Conservation (phyloP, 2,888 invertebrate species). For the Halocaridina rubra region DNA sequence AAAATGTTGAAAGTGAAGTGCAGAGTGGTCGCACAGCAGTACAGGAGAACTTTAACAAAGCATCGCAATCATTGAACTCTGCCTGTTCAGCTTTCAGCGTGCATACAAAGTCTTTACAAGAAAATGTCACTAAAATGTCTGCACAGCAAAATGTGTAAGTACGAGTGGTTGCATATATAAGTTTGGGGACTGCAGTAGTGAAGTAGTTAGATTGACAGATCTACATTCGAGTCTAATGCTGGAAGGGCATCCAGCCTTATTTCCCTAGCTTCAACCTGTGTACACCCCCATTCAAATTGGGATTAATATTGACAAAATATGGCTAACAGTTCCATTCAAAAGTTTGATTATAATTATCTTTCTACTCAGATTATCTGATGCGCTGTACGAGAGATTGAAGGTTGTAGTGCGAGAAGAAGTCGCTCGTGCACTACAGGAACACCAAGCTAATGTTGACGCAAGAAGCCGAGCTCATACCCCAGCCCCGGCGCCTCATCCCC, state of each 20-base stretch:
- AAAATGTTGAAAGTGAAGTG: slow-evolving; percentile 53
- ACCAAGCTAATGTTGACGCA: slow-evolving; percentile 74
- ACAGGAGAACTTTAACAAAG: slow-evolving; percentile 37
- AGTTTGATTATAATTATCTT: background rate
- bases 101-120: slow-evolving; percentile 34
- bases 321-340: background rate
- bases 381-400: slow-evolving; percentile 67
- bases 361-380: slow-evolving; percentile 26
- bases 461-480: slow-evolving; percentile 82
- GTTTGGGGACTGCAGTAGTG: no score
- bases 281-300: no score
- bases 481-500: slow-evolving; percentile 71
- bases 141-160: slow-evolving; percentile 49
- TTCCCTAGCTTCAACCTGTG: no score
- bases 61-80: slow-evolving; percentile 23
- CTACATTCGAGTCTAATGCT: no score
- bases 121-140: slow-evolving; percentile 33
- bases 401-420: slow-evolving; percentile 70
- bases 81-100: slow-evolving; percentile 32
- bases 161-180: no score
- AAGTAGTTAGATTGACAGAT: no score
- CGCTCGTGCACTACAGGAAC: slow-evolving; percentile 72
- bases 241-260: no score
- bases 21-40: slow-evolving; percentile 36
- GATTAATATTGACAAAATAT: background rate